Base-by-base conservation (phyloP, 2,888 invertebrate species). In the Nezara viridula region DNA sequence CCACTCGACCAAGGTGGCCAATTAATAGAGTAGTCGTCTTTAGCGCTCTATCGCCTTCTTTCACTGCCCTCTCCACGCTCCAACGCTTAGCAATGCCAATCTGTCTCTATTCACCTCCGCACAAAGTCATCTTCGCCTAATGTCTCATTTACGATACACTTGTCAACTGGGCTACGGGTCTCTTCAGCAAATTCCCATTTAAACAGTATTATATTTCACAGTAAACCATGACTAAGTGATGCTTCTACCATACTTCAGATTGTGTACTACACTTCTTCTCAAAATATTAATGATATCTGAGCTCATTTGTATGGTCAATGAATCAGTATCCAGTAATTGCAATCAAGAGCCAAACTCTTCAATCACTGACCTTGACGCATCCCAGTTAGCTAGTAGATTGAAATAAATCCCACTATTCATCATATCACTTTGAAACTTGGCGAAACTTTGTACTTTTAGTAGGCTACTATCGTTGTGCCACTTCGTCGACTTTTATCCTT, bases 21-120 rank as follows among this genome's bases (percentile, higher is more conserved):
- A 88, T 88, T 88, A 88, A 88, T 88, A 73, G 88, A n/a, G 49
- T 6, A 16, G 73, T 66, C 55, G 66, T 16, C 73, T 49, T 88
- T 88, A 47, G 60, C 87, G 66, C 40, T 73, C 66, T 88, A 88
- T 88, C 88, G 37, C 88, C 88, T 88, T 49, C 50, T 49, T 47
- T 47, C 85, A 44, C 19, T n/a, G 24, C 21, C 14, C 27, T 37
- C 81, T 12, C 81, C 44, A 44, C 66, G 81, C 44, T 81, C 81
- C 81, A 81, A 12, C 44, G 66, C 66, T 73, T 73, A 73, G 66
- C 66, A 73, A 73, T 49, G 85, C 44, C 85, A 12, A 47, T 85
- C 85, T 81, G 44, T 81, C 81, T 19, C 81, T 81, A 44, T 60
- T 60, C 55, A 60, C n/a, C n/a, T 21, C 66, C 55, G 10, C n/a